Evolutionary conservation across 2,888 invertebrate species (phyloP), one percentile per base, ranked within the genome.

Genomic region (Drosophila emarginata): DNA sequence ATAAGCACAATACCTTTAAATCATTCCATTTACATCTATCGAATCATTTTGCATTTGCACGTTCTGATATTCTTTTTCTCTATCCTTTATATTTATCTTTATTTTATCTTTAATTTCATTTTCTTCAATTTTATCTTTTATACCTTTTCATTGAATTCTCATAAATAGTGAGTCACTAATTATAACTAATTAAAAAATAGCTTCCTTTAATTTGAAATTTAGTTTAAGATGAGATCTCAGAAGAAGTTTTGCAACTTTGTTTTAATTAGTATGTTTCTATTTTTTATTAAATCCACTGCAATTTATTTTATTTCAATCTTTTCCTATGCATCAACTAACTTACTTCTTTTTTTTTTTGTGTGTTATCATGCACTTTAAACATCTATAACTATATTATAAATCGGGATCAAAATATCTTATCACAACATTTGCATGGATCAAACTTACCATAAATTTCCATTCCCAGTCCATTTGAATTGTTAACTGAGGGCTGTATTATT

Each of bases 221-320:
- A 23, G 23, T 2, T 23, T 2, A 23, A 23, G 23, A n/a, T n/a
- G n/a, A n/a, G n/a, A n/a, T n/a, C n/a, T n/a, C n/a, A 23, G 23
- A 4, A 23, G 23, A 23, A 23, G 23, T 23, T 23, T 23, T 23
- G n/a, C n/a, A n/a, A n/a, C 23, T 40, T 40, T 39, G 4, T 39
- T 39, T 15, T 2, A 39, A 1, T 39, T 2, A 4, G 6, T 6
- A 26, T 26, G 6, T 26, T 26, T 26, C 6, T 26, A 5, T 26
- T 11, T 11, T 18, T 18, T 9, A 18, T 18, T 45, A 1, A 18
- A 11, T 9, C 15, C n/a, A n/a, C 37, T 7, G 18, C 62, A 5
- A 26, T 65, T 67, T 32, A 50, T 56, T 72, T 52, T 57, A 51
- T 14, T 11, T 45, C 18, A 6, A 26, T 26, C 26, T 26, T 4